These are phyloP conservation scores for Elephantulus edwardii DNA, from an alignment of 2,113 vertebrate species.

Conservation along the genomic window DNA sequence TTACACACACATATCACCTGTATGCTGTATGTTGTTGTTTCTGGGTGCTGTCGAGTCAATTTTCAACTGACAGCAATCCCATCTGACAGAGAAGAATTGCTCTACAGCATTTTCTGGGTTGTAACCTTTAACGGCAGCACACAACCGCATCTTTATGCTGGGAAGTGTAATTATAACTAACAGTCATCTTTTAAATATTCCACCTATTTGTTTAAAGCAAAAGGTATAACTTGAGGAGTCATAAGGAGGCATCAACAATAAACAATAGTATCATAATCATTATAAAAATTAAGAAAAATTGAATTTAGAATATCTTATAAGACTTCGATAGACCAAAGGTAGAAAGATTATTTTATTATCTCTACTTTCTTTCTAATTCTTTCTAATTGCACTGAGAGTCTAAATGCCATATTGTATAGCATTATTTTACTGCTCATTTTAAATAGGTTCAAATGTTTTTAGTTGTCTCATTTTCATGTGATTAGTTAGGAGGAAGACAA, in stretches of 20 bases:
- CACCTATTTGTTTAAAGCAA: neutral
- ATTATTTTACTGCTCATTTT: constrained; percentile 2
- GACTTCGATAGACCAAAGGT: neutral
- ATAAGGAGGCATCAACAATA: neutral
- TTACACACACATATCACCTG: neutral
- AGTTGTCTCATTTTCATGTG: neutral
- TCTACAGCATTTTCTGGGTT: neutral
- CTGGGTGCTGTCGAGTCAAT: neutral
- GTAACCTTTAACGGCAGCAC: neutral
- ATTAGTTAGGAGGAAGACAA: neutral
- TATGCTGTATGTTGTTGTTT: neutral
- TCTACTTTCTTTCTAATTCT: neutral
- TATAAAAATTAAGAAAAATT: constrained; percentile 2
- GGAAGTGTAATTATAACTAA: neutral
- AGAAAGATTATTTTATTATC: too few relatives aligned
- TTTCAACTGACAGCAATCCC: neutral
- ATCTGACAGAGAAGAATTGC: neutral
- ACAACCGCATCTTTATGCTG: neutral
- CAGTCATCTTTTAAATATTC: neutral
- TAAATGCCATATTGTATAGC: neutral
- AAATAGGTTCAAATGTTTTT: constrained; percentile 5
- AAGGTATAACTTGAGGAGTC: neutral
- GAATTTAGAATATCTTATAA: neutral
- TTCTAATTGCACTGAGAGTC: neutral
- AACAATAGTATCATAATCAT: neutral